Conservation (phyloP, 2,797 vertebrate species). For the Graptemys geographica region DNA sequence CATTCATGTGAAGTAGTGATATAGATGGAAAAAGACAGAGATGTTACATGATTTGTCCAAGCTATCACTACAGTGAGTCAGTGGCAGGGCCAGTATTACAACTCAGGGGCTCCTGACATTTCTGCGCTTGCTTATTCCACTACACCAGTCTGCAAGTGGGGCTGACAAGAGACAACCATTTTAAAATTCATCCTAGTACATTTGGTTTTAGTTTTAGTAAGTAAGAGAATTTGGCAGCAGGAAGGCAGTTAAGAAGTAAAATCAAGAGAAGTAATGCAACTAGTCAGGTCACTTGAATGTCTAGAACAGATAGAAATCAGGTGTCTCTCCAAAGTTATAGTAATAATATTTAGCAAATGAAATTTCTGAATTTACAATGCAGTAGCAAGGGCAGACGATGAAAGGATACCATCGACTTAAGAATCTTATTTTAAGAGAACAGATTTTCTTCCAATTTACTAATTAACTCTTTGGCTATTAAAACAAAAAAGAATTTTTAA, state of each 20-base stretch:
- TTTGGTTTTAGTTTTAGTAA: not conserved
- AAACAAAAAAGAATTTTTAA: not conserved
- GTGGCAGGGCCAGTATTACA: not conserved
- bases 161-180: not conserved
- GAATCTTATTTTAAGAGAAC: not conserved
- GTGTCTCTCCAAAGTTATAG: not conserved
- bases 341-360: not conserved
- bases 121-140: not conserved
- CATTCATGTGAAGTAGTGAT: not conserved
- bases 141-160: not conserved
- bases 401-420: not conserved
- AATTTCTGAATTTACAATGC: not conserved
- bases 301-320: not conserved
- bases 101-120: not conserved
- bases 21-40: not conserved
- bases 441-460: not conserved
- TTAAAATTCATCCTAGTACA: not conserved
- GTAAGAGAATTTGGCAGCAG: not conserved
- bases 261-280: not conserved
- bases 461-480: not conserved
- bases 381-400: not conserved
- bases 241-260: not conserved
- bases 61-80: not conserved
- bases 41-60: not conserved
- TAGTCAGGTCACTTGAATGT: not conserved